These are phyloP conservation scores for Brachionus koreanus DNA, from an alignment of 1,140 invertebrate species.

Conservation along the genomic window DNA sequence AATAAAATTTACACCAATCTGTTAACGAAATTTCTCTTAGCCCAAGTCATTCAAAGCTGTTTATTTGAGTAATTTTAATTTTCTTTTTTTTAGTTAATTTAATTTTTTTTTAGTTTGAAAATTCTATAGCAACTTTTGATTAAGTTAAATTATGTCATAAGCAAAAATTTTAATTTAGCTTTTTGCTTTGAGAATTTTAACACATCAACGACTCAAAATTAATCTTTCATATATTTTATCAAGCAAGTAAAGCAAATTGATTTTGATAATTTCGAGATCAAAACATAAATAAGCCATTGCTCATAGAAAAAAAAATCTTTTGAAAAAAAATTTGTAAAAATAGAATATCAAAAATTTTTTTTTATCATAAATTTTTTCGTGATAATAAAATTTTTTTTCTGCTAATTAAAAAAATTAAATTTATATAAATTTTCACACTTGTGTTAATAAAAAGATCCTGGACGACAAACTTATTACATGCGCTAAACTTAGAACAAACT, in stretches of 20 bases:
- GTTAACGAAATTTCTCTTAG: too few species aligned
- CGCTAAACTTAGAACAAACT: too few species aligned
- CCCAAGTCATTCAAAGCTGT: not conserved
- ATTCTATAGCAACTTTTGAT: constrained; percentile 2
- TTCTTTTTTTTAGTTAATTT: not conserved
- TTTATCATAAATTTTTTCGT: too few species aligned
- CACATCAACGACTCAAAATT: not conserved
- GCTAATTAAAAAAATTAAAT: too few species aligned
- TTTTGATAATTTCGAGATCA: not conserved
- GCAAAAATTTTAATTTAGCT: not conserved
- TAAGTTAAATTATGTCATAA: not conserved
- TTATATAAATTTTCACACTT: too few species aligned
- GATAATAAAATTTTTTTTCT: too few species aligned
- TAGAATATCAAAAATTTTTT: too few species aligned
- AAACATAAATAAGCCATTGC: too few species aligned
- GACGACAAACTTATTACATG: too few species aligned
- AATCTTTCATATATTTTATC: not conserved
- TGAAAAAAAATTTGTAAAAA: too few species aligned
- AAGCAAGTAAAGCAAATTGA: not conserved
- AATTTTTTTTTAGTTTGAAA: not conserved
- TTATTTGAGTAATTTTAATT: not conserved
- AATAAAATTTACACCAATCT: not conserved
- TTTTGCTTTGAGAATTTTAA: not conserved
- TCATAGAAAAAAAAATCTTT: too few species aligned
- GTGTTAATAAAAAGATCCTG: too few species aligned